phyloP scores from a whole-genome alignment of 2,113 vertebrate genomes.

The Mionectes macconnelli region DNA sequence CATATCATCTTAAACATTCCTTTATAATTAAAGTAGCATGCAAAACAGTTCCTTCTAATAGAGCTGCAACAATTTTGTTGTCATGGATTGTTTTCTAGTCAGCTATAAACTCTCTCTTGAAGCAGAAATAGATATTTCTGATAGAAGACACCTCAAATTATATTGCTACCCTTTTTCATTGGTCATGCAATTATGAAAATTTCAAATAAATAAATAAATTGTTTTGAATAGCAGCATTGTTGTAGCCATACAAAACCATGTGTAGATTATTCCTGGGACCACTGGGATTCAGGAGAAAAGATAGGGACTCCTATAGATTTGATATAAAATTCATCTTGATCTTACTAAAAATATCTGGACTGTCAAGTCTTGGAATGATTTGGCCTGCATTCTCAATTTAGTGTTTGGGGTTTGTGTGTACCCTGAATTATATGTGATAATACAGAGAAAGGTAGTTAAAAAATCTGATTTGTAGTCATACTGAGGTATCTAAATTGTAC shows the following conservation, averaged over 20 bases:
- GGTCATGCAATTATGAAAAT: neutral
- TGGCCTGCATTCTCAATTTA: neutral
- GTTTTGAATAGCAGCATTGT: neutral
- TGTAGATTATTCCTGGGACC: neutral
- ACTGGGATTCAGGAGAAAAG: neutral
- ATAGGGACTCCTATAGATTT: neutral
- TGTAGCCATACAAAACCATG: neutral
- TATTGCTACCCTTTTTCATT: neutral
- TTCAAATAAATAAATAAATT: neutral
- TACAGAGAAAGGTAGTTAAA: neutral
- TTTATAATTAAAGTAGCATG: neutral
- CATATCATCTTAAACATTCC: neutral
- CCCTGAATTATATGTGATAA: neutral
- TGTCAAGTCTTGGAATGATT: neutral
- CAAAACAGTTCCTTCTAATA: neutral
- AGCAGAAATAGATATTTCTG: neutral
- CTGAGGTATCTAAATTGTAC: neutral
- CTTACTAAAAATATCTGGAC: neutral
- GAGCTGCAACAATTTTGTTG: neutral
- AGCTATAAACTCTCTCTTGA: neutral
- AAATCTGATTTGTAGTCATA: neutral
- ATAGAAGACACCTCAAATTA: neutral
- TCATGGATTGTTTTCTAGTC: neutral
- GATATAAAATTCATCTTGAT: neutral
- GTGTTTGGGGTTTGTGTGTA: neutral